Percentiles rank a stretch among this genome's conserved stretches.
Evolutionary conservation across 2,113 vertebrate genomes (phyloP).

Genomic region (Peromyscus californicus): DNA sequence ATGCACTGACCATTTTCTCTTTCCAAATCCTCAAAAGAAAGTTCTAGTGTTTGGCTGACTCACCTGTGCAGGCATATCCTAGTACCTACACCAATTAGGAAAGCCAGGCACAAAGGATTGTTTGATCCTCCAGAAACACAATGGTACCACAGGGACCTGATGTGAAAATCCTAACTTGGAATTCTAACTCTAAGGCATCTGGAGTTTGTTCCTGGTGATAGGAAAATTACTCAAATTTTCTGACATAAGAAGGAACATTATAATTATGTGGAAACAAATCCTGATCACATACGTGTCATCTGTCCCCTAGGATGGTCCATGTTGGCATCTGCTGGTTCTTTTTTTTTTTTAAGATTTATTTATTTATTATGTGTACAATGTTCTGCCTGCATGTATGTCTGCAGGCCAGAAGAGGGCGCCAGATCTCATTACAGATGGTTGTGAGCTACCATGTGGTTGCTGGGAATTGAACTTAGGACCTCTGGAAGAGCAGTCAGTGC

Average conservation of each 20-base stretch:
- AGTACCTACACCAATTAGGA: neutral
- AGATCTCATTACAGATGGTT: too few relatives aligned
- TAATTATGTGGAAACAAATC: neutral
- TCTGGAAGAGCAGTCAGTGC: too few relatives aligned
- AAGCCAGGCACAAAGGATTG: neutral
- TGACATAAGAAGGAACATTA: neutral
- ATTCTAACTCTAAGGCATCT: neutral
- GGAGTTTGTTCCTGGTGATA: neutral
- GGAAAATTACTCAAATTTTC: neutral
- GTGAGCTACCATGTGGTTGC: too few relatives aligned
- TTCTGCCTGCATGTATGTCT: too few relatives aligned
- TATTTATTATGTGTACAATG: too few relatives aligned
- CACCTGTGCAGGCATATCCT: neutral
- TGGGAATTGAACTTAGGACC: too few relatives aligned
- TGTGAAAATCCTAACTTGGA: rapidly evolving
- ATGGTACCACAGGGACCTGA: too few relatives aligned
- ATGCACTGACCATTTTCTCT: neutral
- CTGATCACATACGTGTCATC: neutral
- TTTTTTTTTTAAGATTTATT: too few relatives aligned
- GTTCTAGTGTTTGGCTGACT: neutral
- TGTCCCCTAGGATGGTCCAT: neutral
- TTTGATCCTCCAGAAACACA: neutral
- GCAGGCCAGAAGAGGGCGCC: too few relatives aligned
- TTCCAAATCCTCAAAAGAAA: neutral
- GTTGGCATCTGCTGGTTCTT: slow-evolving; percentile 26